phyloP scores from a whole-genome alignment of 1,140 invertebrate species.

The Hormaphis cornu region DNA sequence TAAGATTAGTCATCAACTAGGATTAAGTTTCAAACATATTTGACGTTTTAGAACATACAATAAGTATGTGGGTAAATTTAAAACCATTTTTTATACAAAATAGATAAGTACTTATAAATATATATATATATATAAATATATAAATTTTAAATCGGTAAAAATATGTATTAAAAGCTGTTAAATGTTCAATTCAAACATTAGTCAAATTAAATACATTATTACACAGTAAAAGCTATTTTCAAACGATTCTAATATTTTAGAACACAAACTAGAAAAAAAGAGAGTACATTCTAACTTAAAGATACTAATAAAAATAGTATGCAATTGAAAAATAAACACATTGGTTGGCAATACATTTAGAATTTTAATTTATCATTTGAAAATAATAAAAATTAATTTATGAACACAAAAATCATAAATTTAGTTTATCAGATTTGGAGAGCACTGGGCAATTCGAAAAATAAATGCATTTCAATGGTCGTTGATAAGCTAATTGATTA shows the following conservation, averaged over 20 bases:
- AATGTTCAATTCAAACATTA: not conserved
- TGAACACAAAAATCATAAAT: slow-evolving; percentile 20
- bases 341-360: not conserved
- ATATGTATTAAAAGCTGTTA: not conserved
- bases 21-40: not conserved
- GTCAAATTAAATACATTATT: not conserved
- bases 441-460: not conserved
- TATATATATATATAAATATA: no score
- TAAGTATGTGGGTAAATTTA: not conserved
- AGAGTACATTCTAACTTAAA: not conserved
- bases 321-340: slow-evolving; percentile 10
- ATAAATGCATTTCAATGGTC: not conserved
- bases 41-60: not conserved
- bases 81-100: not conserved
- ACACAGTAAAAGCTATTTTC: not conserved
- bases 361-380: not conserved
- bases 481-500: no score
- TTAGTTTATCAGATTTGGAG: not conserved
- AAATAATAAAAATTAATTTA: not conserved
- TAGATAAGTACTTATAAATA: not conserved
- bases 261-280: not conserved
- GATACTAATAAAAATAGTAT: not conserved
- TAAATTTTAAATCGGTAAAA: not conserved
- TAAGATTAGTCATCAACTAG: not conserved
- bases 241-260: not conserved